phyloP scores from a whole-genome alignment of 2,888 invertebrate species.

The Blomia tropicalis region DNA sequence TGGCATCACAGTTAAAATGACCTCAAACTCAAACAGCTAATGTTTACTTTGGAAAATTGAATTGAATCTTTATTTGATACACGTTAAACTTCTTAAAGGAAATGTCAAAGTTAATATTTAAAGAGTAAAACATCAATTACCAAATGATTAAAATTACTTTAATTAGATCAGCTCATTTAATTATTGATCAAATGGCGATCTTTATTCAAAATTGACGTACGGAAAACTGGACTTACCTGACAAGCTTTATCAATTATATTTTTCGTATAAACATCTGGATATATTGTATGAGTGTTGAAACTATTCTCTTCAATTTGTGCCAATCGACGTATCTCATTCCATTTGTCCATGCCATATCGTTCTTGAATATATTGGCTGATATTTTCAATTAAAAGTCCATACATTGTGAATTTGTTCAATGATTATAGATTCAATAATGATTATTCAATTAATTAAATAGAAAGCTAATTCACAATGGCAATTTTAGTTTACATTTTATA shows the following conservation, averaged over 20 bases:
- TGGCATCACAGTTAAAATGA: background rate
- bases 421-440: background rate
- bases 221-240: constrained; percentile 53
- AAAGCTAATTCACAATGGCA: too few species aligned
- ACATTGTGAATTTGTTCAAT: constrained; percentile 47
- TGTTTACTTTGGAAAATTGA: too few species aligned
- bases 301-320: constrained; percentile 73
- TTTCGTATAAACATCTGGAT: constrained; percentile 72
- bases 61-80: too few species aligned
- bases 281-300: constrained; percentile 61
- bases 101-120: too few species aligned
- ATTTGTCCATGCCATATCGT: constrained; percentile 82
- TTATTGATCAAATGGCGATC: too few species aligned
- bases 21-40: too few species aligned
- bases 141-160: too few species aligned
- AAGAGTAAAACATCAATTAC: background rate
- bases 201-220: too few species aligned
- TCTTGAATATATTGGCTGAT: constrained; percentile 77
- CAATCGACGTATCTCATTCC: constrained; percentile 73
- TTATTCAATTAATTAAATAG: background rate
- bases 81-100: too few species aligned
- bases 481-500: too few species aligned
- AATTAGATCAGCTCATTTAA: too few species aligned
- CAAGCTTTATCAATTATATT: constrained; percentile 68
- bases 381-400: constrained; percentile 84